A percentile compares a stretch with the other conserved stretches of the same genome.
Evolutionary conservation across 2,888 invertebrate species (phyloP).

Genomic region (Parelbella ahira): DNA sequence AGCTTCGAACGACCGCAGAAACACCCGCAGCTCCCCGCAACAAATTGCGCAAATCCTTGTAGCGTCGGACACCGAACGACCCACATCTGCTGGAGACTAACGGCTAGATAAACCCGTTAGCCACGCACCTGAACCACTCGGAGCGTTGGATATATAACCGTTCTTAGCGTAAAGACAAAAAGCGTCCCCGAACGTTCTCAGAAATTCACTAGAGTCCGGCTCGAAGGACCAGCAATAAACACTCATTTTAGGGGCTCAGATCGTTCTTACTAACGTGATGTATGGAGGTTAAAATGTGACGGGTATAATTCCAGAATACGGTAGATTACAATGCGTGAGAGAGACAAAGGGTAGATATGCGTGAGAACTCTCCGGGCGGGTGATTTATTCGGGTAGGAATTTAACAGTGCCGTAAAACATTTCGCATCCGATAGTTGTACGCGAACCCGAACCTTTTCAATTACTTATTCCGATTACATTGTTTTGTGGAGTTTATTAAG

Average conservation of each 20-base stretch:
- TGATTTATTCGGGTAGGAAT: slow-evolving; percentile 28
- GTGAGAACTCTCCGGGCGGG: slow-evolving; percentile 35
- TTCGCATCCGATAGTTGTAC: slow-evolving; percentile 11
- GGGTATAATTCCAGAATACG: slow-evolving; percentile 43
- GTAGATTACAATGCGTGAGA: slow-evolving; percentile 45
- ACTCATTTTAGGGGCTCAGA: slow-evolving; percentile 69
- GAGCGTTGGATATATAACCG: slow-evolving; percentile 33
- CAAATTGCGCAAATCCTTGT: slow-evolving; percentile 48
- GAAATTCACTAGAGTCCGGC: slow-evolving; percentile 46
- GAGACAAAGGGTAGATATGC: slow-evolving; percentile 35
- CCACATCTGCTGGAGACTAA: slow-evolving; percentile 55
- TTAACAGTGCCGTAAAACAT: slow-evolving; percentile 13
- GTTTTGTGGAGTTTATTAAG: slow-evolving; percentile 20
- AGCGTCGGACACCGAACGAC: slow-evolving; percentile 44
- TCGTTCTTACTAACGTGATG: slow-evolving; percentile 60
- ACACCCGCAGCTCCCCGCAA: slow-evolving; percentile 30
- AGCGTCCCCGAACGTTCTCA: slow-evolving; percentile 34
- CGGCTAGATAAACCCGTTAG: slow-evolving; percentile 57
- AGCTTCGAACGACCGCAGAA: slow-evolving; percentile 28
- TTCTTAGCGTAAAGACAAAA: slow-evolving; percentile 43
- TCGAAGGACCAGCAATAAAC: slow-evolving; percentile 70
- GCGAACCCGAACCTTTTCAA: slow-evolving; percentile 8
- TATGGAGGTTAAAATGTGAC: slow-evolving; percentile 59
- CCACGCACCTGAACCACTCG: slow-evolving; percentile 56
- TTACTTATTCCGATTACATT: slow-evolving; percentile 15